A percentile compares a stretch with the other conserved stretches of the same genome.
These are phyloP conservation scores for Arnoldichthys spilopterus DNA, from an alignment of 2,797 vertebrate species.

Conservation along the genomic window DNA sequence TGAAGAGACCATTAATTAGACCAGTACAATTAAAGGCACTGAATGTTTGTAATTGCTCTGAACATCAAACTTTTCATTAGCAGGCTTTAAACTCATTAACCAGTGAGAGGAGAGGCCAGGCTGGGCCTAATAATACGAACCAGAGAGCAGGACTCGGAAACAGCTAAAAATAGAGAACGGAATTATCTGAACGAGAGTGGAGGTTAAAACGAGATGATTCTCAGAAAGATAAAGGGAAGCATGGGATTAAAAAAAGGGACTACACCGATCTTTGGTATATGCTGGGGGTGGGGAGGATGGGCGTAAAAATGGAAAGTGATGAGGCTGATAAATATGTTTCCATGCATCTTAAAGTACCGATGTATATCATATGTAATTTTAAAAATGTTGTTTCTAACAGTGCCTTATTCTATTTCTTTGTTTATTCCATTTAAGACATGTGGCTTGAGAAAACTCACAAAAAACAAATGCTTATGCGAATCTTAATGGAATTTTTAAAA, in stretches of 20 bases:
- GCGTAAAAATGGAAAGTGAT: neutral
- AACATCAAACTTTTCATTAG: conserved; percentile 59
- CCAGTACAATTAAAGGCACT: conserved; percentile 65
- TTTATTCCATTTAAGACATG: no score
- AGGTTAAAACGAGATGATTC: neutral
- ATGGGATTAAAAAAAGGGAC: neutral
- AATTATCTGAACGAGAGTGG: neutral
- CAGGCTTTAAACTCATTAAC: conserved; percentile 59
- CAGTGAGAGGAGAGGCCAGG: conserved; percentile 36
- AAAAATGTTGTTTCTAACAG: no score
- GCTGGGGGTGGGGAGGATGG: neutral
- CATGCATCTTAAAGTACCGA: neutral
- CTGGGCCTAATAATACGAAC: conserved; percentile 16
- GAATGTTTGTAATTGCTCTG: conserved; percentile 62
- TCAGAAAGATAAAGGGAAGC: neutral
- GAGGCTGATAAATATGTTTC: neutral
- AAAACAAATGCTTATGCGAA: no score
- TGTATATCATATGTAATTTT: no score
- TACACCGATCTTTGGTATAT: neutral
- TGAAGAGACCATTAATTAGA: conserved; percentile 65
- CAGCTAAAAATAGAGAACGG: neutral
- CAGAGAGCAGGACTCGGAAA: neutral
- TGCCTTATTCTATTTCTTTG: no score
- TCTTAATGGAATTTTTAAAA: no score
- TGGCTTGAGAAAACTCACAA: no score